Evolutionary conservation across 2,113 vertebrate species (phyloP).

Genomic region (Phrynosoma blainvillii): DNA sequence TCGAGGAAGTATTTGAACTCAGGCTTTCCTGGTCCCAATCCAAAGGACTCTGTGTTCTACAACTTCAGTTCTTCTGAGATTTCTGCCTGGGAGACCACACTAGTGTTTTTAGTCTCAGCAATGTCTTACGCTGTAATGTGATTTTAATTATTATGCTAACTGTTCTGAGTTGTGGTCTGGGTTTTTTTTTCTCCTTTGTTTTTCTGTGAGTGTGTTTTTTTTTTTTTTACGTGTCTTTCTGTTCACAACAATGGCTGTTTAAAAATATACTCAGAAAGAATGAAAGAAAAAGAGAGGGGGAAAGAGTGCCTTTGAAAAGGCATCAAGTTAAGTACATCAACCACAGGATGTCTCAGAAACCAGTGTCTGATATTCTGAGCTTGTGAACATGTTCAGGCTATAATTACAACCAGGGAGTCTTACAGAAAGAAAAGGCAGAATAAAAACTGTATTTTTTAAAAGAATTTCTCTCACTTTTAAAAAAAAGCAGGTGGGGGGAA

Average conservation of each 20-base stretch:
- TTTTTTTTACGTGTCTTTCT: background rate
- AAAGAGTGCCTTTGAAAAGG: background rate
- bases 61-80: background rate
- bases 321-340: slow-evolving; percentile 5
- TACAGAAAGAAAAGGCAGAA: slow-evolving; percentile 32
- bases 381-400: slow-evolving; percentile 66
- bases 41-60: background rate
- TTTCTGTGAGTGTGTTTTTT: background rate
- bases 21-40: background rate
- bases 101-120: background rate
- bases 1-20: background rate
- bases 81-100: background rate
- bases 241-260: background rate
- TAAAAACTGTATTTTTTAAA: background rate
- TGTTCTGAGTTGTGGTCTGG: background rate
- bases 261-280: background rate
- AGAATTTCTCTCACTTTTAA: background rate
- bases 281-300: background rate
- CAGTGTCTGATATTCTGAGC: slow-evolving; percentile 56
- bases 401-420: slow-evolving; percentile 66
- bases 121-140: background rate
- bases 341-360: slow-evolving; percentile 30
- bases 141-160: background rate
- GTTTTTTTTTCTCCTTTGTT: background rate
- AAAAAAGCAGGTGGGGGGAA: background rate